Evolutionary conservation across 2,797 vertebrate species (phyloP).

Genomic region (Cichlasoma orientale): DNA sequence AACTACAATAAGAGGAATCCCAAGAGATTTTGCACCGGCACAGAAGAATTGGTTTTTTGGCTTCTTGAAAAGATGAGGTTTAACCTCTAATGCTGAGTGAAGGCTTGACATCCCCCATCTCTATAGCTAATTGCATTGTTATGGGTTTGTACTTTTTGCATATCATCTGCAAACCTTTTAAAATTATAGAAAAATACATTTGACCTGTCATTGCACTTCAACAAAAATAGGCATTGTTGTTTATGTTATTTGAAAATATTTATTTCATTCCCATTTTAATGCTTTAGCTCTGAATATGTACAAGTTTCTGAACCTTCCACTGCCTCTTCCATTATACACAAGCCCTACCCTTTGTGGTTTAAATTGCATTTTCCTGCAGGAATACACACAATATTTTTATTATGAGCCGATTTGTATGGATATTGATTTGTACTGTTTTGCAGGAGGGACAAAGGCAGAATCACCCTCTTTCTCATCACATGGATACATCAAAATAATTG

Average conservation of each 20-base stretch:
- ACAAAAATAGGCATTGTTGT: slow-evolving; percentile 1
- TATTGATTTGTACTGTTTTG: slow-evolving; percentile 58
- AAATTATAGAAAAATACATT: slow-evolving; percentile 33
- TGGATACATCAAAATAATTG: slow-evolving; percentile 75
- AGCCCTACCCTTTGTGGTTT: background rate
- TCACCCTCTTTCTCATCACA: slow-evolving; percentile 60
- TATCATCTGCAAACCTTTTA: slow-evolving; percentile 10
- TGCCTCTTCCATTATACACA: background rate
- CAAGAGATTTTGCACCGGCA: slow-evolving; percentile 20
- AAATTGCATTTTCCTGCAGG: slow-evolving; percentile 24
- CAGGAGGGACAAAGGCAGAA: slow-evolving; percentile 38
- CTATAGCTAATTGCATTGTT: slow-evolving; percentile 56
- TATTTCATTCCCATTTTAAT: slow-evolving; percentile 4
- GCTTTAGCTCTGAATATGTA: background rate
- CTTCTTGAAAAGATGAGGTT: slow-evolving; percentile 40
- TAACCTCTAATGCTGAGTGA: slow-evolving; percentile 63
- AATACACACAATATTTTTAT: slow-evolving; percentile 28
- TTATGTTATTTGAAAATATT: slow-evolving; percentile 27
- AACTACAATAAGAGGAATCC: slow-evolving; percentile 5
- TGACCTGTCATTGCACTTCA: slow-evolving; percentile 33
- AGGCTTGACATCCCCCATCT: slow-evolving; percentile 39
- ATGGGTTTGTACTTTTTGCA: slow-evolving; percentile 24
- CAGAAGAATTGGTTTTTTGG: slow-evolving; percentile 22
- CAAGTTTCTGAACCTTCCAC: background rate
- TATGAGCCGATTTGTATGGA: slow-evolving; percentile 42